These are phyloP conservation scores for Cabera pusaria DNA, from an alignment of 2,888 invertebrate species.

Conservation along the genomic window DNA sequence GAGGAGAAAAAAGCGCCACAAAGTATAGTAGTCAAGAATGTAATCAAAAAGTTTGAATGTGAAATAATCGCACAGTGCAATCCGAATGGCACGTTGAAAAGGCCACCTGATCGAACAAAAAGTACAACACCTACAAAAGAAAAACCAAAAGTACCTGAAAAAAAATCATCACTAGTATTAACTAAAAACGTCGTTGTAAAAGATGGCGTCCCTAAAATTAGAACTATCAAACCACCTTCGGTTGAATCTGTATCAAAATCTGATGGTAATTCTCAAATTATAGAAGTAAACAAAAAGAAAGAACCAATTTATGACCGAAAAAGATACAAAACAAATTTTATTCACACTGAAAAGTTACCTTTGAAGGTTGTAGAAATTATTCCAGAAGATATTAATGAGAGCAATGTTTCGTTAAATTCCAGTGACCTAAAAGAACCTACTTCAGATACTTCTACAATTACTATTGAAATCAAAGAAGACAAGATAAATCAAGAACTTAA, in stretches of 20 bases:
- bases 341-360: slow-evolving; percentile 71
- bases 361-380: slow-evolving; percentile 74
- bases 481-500: slow-evolving; percentile 54
- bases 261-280: slow-evolving; percentile 30
- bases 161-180: slow-evolving; percentile 78
- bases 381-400: slow-evolving; percentile 69
- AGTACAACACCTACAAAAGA: slow-evolving; percentile 59
- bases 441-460: slow-evolving; percentile 22
- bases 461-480: slow-evolving; percentile 25
- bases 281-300: slow-evolving; percentile 51
- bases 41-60: slow-evolving; percentile 77
- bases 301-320: slow-evolving; percentile 69
- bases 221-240: slow-evolving; percentile 60
- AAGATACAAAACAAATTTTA: slow-evolving; percentile 75
- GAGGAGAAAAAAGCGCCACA: slow-evolving; percentile 41
- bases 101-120: slow-evolving; percentile 59
- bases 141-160: slow-evolving; percentile 85
- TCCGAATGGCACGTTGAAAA: slow-evolving; percentile 57
- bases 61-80: slow-evolving; percentile 68
- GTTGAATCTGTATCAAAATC: slow-evolving; percentile 44
- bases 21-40: slow-evolving; percentile 66
- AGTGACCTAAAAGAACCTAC: slow-evolving; percentile 22
- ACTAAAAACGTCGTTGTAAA: slow-evolving; percentile 79
- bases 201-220: slow-evolving; percentile 79
- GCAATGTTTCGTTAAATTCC: slow-evolving; percentile 24